A percentile compares a stretch with the other conserved stretches of the same genome.
Conservation (phyloP, 2,888 invertebrate genomes). For the Hesperia comma region DNA sequence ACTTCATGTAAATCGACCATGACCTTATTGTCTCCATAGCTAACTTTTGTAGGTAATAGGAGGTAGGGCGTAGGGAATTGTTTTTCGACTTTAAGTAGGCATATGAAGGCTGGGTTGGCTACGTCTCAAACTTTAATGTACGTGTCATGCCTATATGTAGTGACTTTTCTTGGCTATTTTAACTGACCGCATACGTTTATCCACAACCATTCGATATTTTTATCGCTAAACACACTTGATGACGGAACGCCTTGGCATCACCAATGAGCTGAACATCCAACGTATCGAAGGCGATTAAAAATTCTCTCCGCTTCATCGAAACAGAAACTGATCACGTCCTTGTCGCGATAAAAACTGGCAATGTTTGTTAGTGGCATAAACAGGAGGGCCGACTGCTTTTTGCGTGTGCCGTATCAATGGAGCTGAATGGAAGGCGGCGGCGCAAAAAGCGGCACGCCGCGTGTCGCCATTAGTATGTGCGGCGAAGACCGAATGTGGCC, state of each 20-base stretch:
- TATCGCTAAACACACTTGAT: not conserved
- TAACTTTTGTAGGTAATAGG: too few relatives aligned
- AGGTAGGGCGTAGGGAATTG: too few relatives aligned
- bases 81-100: too few relatives aligned
- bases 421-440: slow-evolving; percentile 67
- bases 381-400: slow-evolving; percentile 66
- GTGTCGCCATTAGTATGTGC: slow-evolving; percentile 81
- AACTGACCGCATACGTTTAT: not conserved
- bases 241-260: not conserved
- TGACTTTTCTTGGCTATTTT: too few relatives aligned
- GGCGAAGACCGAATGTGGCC: slow-evolving; percentile 73
- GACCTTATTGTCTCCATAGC: not conserved
- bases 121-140: too few relatives aligned
- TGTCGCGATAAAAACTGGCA: slow-evolving; percentile 65
- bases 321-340: slow-evolving; percentile 74
- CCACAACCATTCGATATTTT: slow-evolving; percentile 25
- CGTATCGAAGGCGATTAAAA: slow-evolving; percentile 60
- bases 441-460: slow-evolving; percentile 73
- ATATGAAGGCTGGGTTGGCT: too few relatives aligned
- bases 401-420: slow-evolving; percentile 73
- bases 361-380: slow-evolving; percentile 65
- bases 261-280: slow-evolving; percentile 41
- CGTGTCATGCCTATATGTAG: too few relatives aligned
- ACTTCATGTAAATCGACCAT: too few relatives aligned
- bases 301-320: slow-evolving; percentile 60